Evolutionary conservation across 2,888 invertebrate genomes (phyloP).

Genomic region (Clistopyga incitator): DNA sequence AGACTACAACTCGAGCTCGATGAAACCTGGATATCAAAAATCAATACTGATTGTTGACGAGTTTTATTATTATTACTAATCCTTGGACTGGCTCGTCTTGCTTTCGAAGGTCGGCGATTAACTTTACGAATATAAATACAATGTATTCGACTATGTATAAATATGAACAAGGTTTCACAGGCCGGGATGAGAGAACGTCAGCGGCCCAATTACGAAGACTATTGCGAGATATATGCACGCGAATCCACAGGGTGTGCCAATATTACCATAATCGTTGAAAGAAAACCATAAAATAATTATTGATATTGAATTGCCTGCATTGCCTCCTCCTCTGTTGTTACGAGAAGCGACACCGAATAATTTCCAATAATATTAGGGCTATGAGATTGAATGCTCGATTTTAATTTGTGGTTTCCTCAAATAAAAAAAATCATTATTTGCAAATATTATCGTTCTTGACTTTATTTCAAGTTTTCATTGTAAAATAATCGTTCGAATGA

Average conservation of each 20-base stretch:
- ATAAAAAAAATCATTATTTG: too few relatives aligned
- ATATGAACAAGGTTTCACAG: constrained; percentile 80
- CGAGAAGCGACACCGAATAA: background rate
- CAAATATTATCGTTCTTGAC: too few relatives aligned
- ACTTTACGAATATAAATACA: constrained; percentile 75
- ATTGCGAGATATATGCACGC: constrained; percentile 28
- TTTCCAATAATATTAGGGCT: background rate
- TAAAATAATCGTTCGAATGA: too few relatives aligned
- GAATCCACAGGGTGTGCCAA: constrained; percentile 14
- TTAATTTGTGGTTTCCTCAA: too few relatives aligned
- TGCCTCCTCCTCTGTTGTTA: background rate
- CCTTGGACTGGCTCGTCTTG: constrained; percentile 45
- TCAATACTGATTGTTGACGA: constrained; percentile 24
- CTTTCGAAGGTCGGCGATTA: constrained; percentile 71
- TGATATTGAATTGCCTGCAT: background rate
- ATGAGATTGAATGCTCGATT: too few relatives aligned
- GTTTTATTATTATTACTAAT: background rate
- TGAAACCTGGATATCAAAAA: constrained; percentile 11
- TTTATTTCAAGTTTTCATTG: too few relatives aligned
- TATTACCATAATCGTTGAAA: background rate
- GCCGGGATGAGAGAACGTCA: constrained; percentile 61
- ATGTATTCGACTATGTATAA: constrained; percentile 78
- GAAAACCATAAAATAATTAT: background rate
- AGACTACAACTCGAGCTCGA: too few relatives aligned
- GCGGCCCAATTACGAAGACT: too few relatives aligned